Percentiles rank a stretch among this genome's conserved stretches.
Evolutionary conservation across 2,888 invertebrate species (phyloP).

Genomic region (Ceratothoa steindachneri): DNA sequence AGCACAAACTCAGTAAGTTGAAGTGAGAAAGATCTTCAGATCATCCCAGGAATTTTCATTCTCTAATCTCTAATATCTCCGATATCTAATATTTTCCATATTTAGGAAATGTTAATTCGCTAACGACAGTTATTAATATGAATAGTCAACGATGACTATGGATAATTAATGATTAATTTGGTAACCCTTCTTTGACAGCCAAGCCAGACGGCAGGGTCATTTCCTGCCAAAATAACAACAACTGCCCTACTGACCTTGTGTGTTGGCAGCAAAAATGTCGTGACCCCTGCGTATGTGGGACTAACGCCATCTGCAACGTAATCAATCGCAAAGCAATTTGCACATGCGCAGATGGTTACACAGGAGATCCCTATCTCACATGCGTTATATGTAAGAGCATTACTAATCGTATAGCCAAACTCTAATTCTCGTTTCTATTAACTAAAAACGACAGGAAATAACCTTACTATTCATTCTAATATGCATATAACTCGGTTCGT

Average conservation of each 20-base stretch:
- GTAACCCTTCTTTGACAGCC: neutral
- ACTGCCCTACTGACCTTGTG: constrained; percentile 72
- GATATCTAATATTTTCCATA: too few species aligned
- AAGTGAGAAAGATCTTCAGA: too few species aligned
- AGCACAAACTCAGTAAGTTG: too few species aligned
- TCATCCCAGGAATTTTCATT: too few species aligned
- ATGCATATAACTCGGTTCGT: too few species aligned
- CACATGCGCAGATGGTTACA: constrained; percentile 75
- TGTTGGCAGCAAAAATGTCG: constrained; percentile 81
- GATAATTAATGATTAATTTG: too few species aligned
- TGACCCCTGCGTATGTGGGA: constrained; percentile 82
- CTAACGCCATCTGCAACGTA: constrained; percentile 73
- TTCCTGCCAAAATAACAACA: constrained; percentile 74
- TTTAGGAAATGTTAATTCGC: neutral
- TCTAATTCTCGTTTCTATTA: too few species aligned
- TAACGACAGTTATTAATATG: neutral
- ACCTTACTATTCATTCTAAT: too few species aligned
- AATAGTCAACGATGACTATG: neutral
- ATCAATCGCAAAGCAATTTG: constrained; percentile 80
- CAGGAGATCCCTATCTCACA: constrained; percentile 77
- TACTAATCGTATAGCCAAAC: too few species aligned
- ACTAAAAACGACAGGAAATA: too few species aligned
- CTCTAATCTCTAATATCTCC: too few species aligned
- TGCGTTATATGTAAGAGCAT: constrained; percentile 61
- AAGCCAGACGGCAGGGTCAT: too few species aligned